phyloP scores from a whole-genome alignment of 2,888 invertebrate genomes.

The Drosophila acutilabella region DNA sequence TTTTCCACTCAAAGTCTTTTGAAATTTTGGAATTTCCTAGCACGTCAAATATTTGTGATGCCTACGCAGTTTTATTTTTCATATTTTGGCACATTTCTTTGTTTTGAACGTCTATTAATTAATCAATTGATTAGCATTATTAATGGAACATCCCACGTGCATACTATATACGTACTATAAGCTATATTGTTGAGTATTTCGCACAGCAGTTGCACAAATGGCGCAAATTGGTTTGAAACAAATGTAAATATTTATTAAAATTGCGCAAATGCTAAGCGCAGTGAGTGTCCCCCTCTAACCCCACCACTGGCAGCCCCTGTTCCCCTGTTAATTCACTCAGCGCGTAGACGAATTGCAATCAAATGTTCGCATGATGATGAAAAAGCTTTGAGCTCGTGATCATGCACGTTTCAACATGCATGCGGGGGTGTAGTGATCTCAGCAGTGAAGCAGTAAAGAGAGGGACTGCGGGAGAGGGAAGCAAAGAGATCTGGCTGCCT shows the following conservation, averaged over 20 bases:
- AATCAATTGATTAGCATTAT: constrained; percentile 6
- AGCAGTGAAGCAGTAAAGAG: not conserved
- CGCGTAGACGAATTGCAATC: constrained; percentile 43
- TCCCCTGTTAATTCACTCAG: not conserved
- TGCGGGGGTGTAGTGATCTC: constrained; percentile 50
- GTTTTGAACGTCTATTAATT: not conserved
- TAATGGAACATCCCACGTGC: constrained; percentile 19
- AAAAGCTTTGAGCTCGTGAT: constrained; percentile 48
- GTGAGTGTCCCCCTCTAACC: constrained; percentile 9
- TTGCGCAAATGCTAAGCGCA: constrained; percentile 69
- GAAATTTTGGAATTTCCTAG: too few relatives aligned
- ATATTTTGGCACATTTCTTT: not conserved
- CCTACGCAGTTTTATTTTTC: not conserved
- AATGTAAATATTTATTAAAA: constrained; percentile 82
- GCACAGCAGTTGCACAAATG: constrained; percentile 74
- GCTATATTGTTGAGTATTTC: constrained; percentile 38
- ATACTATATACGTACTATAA: too few relatives aligned
- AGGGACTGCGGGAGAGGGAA: constrained; percentile 8
- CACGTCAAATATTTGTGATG: too few relatives aligned
- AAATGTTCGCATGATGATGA: constrained; percentile 44
- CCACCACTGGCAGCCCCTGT: not conserved
- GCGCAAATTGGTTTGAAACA: constrained; percentile 78
- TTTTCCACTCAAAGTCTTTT: too few relatives aligned
- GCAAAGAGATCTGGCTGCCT: constrained; percentile 21
- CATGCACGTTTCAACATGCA: constrained; percentile 45